Percentiles rank a stretch among this genome's conserved stretches.
These are phyloP conservation scores for Anthoscopus minutus DNA, from an alignment of 2,113 vertebrate genomes.

Conservation along the genomic window DNA sequence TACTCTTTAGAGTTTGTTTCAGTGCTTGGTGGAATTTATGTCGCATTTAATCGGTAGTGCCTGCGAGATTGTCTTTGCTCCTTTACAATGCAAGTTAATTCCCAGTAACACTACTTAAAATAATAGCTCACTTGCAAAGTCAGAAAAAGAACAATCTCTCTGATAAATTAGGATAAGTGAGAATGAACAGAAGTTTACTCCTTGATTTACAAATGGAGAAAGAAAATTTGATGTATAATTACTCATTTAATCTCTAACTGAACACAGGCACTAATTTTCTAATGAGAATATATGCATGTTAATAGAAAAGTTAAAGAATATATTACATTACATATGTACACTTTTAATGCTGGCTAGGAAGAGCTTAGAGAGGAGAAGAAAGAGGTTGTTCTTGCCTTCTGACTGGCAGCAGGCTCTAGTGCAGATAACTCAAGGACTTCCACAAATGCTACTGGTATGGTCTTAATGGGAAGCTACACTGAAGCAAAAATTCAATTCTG, in stretches of 20 bases:
- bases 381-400: conserved; percentile 16
- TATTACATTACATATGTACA: background rate
- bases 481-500: conserved; percentile 45
- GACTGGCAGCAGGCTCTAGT: background rate
- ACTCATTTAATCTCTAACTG: background rate
- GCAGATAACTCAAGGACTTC: background rate
- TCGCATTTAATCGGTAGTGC: background rate
- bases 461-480: conserved; percentile 19
- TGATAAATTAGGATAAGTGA: background rate
- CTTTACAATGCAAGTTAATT: background rate
- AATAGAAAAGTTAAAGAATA: background rate
- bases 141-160: background rate
- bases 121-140: background rate
- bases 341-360: background rate
- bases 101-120: background rate
- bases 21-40: background rate
- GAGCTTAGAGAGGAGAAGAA: background rate
- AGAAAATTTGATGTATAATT: background rate
- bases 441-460: background rate
- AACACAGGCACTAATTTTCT: background rate
- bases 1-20: background rate
- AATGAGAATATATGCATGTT: background rate
- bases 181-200: background rate
- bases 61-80: background rate
- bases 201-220: background rate